Conservation (phyloP, 53 echinoderm and acorn worm species). For the Hippasteria phrygiana region DNA sequence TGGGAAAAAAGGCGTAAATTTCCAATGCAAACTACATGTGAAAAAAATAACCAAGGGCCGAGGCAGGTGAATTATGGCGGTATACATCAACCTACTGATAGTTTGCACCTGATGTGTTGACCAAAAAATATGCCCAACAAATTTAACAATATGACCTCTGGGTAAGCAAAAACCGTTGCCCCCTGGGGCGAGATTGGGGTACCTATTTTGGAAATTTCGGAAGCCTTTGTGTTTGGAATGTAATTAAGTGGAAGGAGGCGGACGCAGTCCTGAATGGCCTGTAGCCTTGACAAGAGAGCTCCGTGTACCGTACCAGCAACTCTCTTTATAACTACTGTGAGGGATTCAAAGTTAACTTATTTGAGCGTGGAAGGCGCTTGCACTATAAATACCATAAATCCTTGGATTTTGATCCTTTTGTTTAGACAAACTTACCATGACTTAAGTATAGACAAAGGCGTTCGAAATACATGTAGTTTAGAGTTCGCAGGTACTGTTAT, state of each 20-base stretch:
- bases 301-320: background rate
- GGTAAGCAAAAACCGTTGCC: slow-evolving; percentile 47
- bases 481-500: background rate
- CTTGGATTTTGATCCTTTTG: background rate
- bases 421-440: background rate
- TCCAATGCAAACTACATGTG: background rate
- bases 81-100: slow-evolving; percentile 17
- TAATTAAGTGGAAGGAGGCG: slow-evolving; percentile 35
- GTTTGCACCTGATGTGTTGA: slow-evolving; percentile 38
- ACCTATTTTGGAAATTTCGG: slow-evolving; percentile 52
- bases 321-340: background rate
- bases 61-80: background rate
- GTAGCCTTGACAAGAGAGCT: slow-evolving; percentile 38
- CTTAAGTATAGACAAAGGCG: background rate
- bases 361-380: background rate
- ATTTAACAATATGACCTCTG: slow-evolving; percentile 49
- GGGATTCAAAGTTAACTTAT: background rate
- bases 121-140: slow-evolving; percentile 10
- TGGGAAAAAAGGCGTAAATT: background rate
- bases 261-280: background rate
- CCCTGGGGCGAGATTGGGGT: slow-evolving; percentile 14
- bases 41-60: background rate
- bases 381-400: background rate
- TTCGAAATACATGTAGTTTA: background rate
- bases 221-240: slow-evolving; percentile 56